phyloP scores from a whole-genome alignment of 2,113 vertebrate genomes.

The Struthio camelus region DNA sequence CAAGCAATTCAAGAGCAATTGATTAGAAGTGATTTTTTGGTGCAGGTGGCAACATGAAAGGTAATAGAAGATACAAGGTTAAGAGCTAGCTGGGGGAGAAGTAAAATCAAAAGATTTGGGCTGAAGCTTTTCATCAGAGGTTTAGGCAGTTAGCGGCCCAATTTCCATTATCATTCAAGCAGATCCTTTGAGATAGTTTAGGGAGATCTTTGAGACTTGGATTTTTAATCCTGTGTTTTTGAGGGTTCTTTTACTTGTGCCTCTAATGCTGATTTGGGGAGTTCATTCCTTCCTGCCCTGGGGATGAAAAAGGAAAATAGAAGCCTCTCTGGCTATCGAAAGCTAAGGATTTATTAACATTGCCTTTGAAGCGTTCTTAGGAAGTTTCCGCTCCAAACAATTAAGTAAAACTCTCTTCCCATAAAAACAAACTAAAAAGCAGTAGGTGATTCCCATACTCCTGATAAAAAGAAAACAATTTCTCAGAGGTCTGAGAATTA shows the following conservation, averaged over 20 bases:
- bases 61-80: too few relatives aligned
- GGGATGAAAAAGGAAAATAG: not conserved
- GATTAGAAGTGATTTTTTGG: not conserved
- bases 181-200: not conserved
- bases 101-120: not conserved
- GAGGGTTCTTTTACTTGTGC: not conserved
- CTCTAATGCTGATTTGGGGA: not conserved
- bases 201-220: not conserved
- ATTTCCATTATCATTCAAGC: not conserved
- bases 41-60: not conserved
- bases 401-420: not conserved
- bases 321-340: not conserved
- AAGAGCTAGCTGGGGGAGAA: not conserved
- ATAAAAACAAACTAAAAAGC: not conserved
- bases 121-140: not conserved
- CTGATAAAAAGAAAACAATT: not conserved
- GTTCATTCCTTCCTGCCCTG: not conserved
- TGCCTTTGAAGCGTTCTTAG: not conserved
- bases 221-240: not conserved
- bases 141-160: not conserved
- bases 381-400: not conserved
- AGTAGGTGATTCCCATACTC: not conserved
- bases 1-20: not conserved
- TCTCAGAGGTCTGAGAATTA: not conserved
- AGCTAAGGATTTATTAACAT: not conserved